These are phyloP conservation scores for Drosophila teissieri DNA, from an alignment of 1,140 invertebrate genomes.

Conservation along the genomic window DNA sequence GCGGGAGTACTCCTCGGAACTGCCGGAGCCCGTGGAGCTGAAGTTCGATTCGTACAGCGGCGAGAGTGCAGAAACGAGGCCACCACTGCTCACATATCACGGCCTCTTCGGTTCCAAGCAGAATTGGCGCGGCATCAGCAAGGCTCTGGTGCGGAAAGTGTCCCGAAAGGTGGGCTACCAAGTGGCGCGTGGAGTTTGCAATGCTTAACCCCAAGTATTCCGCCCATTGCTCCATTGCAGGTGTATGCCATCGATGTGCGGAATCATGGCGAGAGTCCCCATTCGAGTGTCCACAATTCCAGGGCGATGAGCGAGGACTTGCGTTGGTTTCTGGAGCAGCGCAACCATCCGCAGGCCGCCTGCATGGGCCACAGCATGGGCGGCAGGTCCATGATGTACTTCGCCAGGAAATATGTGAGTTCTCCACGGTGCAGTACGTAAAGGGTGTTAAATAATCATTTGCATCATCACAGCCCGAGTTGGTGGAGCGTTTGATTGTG, in stretches of 20 bases:
- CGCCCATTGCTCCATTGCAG: conserved; percentile 9
- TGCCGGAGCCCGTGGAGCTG: conserved; percentile 30
- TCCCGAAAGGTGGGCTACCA: conserved; percentile 86
- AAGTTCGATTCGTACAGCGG: conserved; percentile 44
- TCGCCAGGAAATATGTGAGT: conserved; percentile 88
- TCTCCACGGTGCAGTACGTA: too few species aligned
- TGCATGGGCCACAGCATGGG: conserved; percentile 97
- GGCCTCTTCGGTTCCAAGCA: conserved; percentile 93
- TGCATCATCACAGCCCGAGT: conserved; percentile 87
- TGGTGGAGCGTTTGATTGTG: conserved; percentile 92
- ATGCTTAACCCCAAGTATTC: neutral
- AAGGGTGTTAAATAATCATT: neutral
- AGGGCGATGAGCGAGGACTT: conserved; percentile 90
- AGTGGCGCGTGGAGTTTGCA: too few species aligned
- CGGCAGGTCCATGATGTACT: conserved; percentile 92
- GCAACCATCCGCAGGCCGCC: conserved; percentile 86
- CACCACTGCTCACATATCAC: conserved; percentile 93
- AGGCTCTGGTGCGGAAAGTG: conserved; percentile 88
- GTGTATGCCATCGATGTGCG: conserved; percentile 93
- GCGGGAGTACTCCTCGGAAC: neutral
- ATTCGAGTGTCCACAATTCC: conserved; percentile 90
- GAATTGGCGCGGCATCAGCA: conserved; percentile 93
- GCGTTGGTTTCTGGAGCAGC: conserved; percentile 85
- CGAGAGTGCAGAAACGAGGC: conserved; percentile 4
- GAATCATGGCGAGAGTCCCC: conserved; percentile 96